Conservation (phyloP, 1,140 invertebrate species). For the Drosophila ironensis region DNA sequence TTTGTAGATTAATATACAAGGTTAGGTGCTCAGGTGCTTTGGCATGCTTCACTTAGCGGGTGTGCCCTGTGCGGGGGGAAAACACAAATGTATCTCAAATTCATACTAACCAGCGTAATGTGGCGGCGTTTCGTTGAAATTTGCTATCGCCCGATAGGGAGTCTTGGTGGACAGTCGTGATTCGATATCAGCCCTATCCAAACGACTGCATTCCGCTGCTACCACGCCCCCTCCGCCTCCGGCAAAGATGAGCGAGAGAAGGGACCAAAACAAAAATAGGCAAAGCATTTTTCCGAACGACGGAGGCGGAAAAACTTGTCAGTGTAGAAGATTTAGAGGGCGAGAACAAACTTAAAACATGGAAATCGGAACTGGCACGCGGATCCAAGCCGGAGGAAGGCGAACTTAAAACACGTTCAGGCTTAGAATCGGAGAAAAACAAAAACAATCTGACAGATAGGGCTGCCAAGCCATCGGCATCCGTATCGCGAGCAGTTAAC, state of each 20-base stretch:
- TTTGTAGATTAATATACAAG: too few species aligned
- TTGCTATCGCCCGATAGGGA: constrained; percentile 85
- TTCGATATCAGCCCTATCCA: constrained; percentile 61
- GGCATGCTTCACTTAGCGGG: background rate
- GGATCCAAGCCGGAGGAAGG: background rate
- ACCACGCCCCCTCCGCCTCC: background rate
- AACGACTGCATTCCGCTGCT: constrained; percentile 34
- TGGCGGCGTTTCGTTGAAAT: constrained; percentile 83
- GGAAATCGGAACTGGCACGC: constrained; percentile 9
- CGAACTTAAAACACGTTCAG: background rate
- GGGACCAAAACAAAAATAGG: constrained; percentile 11
- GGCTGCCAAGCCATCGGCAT: background rate
- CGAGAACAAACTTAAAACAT: constrained; percentile 49
- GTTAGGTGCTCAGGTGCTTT: too few species aligned
- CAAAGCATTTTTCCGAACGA: constrained; percentile 41
- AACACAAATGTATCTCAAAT: background rate
- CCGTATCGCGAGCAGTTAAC: background rate
- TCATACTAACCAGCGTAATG: constrained; percentile 83
- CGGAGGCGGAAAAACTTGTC: constrained; percentile 51
- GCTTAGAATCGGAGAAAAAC: background rate
- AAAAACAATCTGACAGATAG: background rate
- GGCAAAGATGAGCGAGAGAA: constrained; percentile 3
- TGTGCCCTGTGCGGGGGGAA: background rate
- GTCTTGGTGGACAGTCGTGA: constrained; percentile 84
- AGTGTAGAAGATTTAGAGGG: background rate